These are phyloP conservation scores for Deilephila porcellus DNA, from an alignment of 2,888 invertebrate species.

Conservation along the genomic window DNA sequence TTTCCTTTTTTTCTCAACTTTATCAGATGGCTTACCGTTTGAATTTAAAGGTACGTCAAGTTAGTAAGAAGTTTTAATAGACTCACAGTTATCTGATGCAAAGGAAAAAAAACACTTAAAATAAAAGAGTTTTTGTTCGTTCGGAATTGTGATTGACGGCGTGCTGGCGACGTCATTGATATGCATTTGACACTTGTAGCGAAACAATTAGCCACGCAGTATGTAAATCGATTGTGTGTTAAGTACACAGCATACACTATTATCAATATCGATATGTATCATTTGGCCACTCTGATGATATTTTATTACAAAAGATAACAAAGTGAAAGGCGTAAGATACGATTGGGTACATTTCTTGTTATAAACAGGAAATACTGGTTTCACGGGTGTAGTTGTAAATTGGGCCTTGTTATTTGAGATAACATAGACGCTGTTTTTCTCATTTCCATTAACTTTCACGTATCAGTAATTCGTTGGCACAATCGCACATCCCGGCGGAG, in stretches of 20 bases:
- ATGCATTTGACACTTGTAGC: slow-evolving; percentile 28
- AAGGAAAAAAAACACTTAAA: slow-evolving; percentile 63
- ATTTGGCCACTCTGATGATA: slow-evolving; percentile 8
- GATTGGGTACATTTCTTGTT: slow-evolving; percentile 5
- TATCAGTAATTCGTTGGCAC: slow-evolving; percentile 11
- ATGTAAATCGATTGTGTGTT: slow-evolving; percentile 10
- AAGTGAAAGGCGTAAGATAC: slow-evolving; percentile 8
- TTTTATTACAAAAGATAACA: slow-evolving; percentile 16
- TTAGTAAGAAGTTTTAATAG: slow-evolving; percentile 81
- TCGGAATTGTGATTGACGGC: slow-evolving; percentile 14
- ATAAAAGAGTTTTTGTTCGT: slow-evolving; percentile 50
- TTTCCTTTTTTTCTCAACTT: slow-evolving; percentile 54
- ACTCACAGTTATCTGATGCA: slow-evolving; percentile 75
- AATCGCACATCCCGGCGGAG: not conserved
- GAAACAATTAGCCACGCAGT: slow-evolving; percentile 16
- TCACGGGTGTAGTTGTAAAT: not conserved
- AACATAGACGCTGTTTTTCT: slow-evolving; percentile 8
- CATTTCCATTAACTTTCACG: slow-evolving; percentile 15
- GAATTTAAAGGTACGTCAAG: slow-evolving; percentile 81
- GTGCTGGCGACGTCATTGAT: slow-evolving; percentile 26
- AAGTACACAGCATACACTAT: slow-evolving; percentile 17
- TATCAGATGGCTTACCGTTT: slow-evolving; percentile 83
- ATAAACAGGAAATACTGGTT: slow-evolving; percentile 15
- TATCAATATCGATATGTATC: slow-evolving; percentile 18
- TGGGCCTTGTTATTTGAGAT: slow-evolving; percentile 7